Percentiles rank a stretch among this genome's conserved stretches.
phyloP scores from a whole-genome alignment of 2,797 vertebrate species.

The Mionectes olivaceus region DNA sequence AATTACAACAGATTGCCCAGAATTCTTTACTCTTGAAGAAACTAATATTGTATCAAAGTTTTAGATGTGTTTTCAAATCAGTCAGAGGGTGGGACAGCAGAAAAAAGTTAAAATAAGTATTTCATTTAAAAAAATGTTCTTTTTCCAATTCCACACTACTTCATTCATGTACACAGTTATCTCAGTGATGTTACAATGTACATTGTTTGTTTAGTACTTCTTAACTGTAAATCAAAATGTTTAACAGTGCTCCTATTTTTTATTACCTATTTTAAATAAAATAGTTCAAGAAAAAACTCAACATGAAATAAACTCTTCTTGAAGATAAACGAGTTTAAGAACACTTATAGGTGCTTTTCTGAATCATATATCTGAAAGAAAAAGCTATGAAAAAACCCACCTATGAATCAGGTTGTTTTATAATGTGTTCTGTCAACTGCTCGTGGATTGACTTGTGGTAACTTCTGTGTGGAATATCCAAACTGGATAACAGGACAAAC shows the following conservation, averaged over 20 bases:
- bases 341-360: neutral
- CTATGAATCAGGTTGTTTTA: neutral
- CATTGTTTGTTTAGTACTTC: neutral
- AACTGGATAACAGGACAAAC: neutral
- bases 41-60: neutral
- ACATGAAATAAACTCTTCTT: neutral
- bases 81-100: neutral
- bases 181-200: neutral
- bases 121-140: neutral
- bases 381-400: neutral
- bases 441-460: neutral
- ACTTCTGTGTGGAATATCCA: neutral
- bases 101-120: neutral
- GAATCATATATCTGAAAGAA: neutral
- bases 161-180: neutral
- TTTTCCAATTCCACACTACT: neutral
- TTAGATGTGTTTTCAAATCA: neutral
- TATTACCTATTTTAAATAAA: neutral
- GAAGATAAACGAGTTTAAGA: neutral
- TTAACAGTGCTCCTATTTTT: neutral
- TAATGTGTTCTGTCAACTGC: neutral
- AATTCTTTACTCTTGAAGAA: neutral
- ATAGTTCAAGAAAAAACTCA: neutral
- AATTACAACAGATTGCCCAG: neutral
- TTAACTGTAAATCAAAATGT: neutral